A percentile compares a stretch with the other conserved stretches of the same genome.
Evolutionary conservation across 1,140 invertebrate species (phyloP).

Genomic region (Orius insidiosus): DNA sequence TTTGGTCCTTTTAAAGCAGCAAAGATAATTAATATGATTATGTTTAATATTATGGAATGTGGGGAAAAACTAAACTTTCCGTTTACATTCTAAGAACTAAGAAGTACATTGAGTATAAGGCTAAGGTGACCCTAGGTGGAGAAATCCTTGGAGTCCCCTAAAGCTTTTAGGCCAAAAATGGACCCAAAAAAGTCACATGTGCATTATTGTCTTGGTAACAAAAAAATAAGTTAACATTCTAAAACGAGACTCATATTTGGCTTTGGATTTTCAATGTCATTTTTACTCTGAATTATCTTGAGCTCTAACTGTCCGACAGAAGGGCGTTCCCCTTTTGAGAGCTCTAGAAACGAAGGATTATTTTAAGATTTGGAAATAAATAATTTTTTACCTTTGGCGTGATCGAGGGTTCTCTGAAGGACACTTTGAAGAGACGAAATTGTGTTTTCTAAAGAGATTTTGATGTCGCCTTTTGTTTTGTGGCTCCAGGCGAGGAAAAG

Average conservation of each 20-base stretch:
- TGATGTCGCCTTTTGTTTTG: conserved; percentile 47
- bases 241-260: neutral
- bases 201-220: too few species aligned
- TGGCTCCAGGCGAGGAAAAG: conserved; percentile 75
- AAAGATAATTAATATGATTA: too few species aligned
- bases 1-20: too few species aligned
- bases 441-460: conserved; percentile 58
- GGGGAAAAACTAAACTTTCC: too few species aligned
- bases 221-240: too few species aligned
- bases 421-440: conserved; percentile 59
- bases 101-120: too few species aligned
- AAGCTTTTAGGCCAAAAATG: too few species aligned
- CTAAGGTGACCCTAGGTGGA: too few species aligned
- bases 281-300: conserved; percentile 53
- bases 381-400: conserved; percentile 26
- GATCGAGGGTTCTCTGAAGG: conserved; percentile 40
- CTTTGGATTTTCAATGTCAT: conserved; percentile 37
- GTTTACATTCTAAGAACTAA: too few species aligned
- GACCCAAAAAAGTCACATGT: too few species aligned
- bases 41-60: too few species aligned
- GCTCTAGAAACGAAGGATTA: conserved; percentile 20
- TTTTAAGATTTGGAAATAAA: neutral
- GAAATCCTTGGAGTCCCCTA: too few species aligned
- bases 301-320: conserved; percentile 40
- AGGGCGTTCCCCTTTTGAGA: conserved; percentile 20